Base-by-base conservation (phyloP, 2,797 vertebrate species). In the Graptemys geographica region DNA sequence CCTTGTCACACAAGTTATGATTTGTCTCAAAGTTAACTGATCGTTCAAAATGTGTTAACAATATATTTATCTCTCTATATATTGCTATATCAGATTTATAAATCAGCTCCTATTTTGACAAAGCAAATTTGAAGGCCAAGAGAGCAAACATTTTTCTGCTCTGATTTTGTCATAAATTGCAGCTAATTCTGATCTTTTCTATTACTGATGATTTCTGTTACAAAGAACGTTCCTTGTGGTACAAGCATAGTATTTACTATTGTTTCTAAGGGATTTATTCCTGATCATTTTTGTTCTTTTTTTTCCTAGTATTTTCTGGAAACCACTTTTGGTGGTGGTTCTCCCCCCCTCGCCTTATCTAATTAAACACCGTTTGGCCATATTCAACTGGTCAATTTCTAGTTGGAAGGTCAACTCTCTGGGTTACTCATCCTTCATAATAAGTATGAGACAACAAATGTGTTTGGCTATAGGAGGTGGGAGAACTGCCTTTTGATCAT, bases 71-170 rank as follows among this genome's bases (percentile, higher is more conserved):
- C 25, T 37, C 2, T 11, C 5, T 79, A 23, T 2, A 13, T 37
- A 37, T 28, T 55, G 8, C 13, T 69, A 69, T 76, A 56, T 72
- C 47, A 85, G 6, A 8, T 56, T 81, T 83, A 51, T 41, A 81
- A 83, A 47, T 80, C 47, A 87, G 11, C 27, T 94, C 51, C 53
- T 52, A 33, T 5, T 69, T 78, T 74, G 9, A 88, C 86, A 88
- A 90, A 82, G 8, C 4, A 72, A 92, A 5, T 12, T n/a, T 33
- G 78, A 74, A 93, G 83, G 41, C 13, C 88, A 90, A 81, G 10
- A n/a, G 6, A 72, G n/a, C 0, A 5, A 65, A 4, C 2, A 1
- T 8, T 76, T 13, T 47, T 91, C 37, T n/a, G 1, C 74, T 84
- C 52, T 56, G 16, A 53, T 44, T 62, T 23, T 16, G 83, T 1